Conservation (phyloP, 2,113 vertebrate species). For the Xenopus tropicalis region UCB_Xtro_10.0 CM004452.2:31805501-31806000, state of each 20-base stretch:
- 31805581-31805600: conserved; percentile 86
- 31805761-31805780: conserved; percentile 56
- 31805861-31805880: conserved; percentile 73
- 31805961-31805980: conserved; percentile 86
- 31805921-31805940: conserved; percentile 77
- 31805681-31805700: conserved; percentile 67
- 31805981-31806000: conserved; percentile 68
- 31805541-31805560: conserved; percentile 82
- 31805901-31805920: conserved; percentile 68
- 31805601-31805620: conserved; percentile 75
- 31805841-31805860: conserved; percentile 79
- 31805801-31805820: conserved; percentile 59
- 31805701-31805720: conserved; percentile 80
- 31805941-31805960: conserved; percentile 79
- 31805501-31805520: conserved; percentile 59
- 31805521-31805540: conserved; percentile 70
- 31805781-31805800: conserved; percentile 54
- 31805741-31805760: conserved; percentile 47
- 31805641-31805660: conserved; percentile 39
- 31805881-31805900: conserved; percentile 65
- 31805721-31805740: conserved; percentile 59
- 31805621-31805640: conserved; percentile 56
- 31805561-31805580: conserved; percentile 83
- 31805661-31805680: conserved; percentile 55
- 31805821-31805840: conserved; percentile 72